phyloP scores from a whole-genome alignment of 2,888 invertebrate genomes.

The Polietes domitor region DNA sequence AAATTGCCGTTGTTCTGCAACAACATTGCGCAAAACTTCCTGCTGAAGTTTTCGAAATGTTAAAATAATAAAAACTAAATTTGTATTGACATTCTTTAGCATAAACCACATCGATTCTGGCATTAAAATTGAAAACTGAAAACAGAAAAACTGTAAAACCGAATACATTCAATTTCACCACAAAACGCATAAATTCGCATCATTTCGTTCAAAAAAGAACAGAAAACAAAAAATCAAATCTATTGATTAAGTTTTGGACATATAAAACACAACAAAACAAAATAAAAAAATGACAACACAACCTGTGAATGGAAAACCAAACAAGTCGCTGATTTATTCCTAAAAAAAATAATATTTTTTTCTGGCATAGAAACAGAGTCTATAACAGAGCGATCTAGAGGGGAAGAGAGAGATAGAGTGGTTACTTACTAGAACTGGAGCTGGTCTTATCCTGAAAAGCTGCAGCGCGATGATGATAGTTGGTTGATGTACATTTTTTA shows the following conservation, averaged over 20 bases:
- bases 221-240: background rate
- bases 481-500: slow-evolving; percentile 7
- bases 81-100: background rate
- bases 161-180: background rate
- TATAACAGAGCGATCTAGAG: background rate
- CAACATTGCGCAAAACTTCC: slow-evolving; percentile 7
- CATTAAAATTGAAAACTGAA: background rate
- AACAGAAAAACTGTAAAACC: slow-evolving; percentile 9
- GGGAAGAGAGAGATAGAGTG: background rate
- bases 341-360: background rate
- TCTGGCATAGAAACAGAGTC: background rate
- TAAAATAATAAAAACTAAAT: background rate
- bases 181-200: background rate
- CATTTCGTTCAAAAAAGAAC: background rate
- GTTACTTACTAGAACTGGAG: slow-evolving; percentile 98
- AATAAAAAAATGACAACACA: background rate
- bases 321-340: background rate
- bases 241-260: background rate
- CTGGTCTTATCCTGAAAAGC: slow-evolving; percentile 99
- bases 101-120: slow-evolving; percentile 2
- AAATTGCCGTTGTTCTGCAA: background rate
- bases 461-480: slow-evolving; percentile 77
- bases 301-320: background rate
- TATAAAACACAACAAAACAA: background rate
- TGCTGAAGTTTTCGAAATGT: background rate